Conservation (phyloP, 2,797 vertebrate species). For the Rhinatrema bivittatum region DNA sequence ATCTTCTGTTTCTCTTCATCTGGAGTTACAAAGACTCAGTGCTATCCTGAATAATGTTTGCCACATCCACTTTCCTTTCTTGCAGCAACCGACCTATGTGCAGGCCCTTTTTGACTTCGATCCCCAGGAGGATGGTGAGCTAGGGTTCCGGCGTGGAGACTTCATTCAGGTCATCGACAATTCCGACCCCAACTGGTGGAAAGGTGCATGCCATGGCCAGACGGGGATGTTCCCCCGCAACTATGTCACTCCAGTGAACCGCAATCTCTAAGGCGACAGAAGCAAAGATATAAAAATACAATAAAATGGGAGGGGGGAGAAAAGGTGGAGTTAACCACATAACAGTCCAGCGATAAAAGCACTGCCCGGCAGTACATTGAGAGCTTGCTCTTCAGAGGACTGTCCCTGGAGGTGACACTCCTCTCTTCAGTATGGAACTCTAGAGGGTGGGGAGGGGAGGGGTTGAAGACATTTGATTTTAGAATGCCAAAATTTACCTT, state of each 20-base stretch:
- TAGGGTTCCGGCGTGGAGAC: constrained; percentile 91
- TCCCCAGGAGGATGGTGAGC: constrained; percentile 94
- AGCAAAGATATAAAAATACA: constrained; percentile 8
- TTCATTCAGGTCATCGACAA: constrained; percentile 97
- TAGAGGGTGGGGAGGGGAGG: neutral
- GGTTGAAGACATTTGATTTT: constrained; percentile 18
- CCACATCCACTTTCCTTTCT: neutral
- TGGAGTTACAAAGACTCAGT: no score
- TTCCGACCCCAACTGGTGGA: constrained; percentile 95
- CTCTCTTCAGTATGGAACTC: constrained; percentile 55
- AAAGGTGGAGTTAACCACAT: no score
- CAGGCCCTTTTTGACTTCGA: constrained; percentile 98
- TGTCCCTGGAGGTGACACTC: constrained; percentile 31
- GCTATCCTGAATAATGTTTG: no score
- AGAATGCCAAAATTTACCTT: constrained; percentile 65
- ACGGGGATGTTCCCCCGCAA: constrained; percentile 99
- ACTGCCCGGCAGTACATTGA: constrained; percentile 12
- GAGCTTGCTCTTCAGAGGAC: neutral
- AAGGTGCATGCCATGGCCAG: constrained; percentile 90
- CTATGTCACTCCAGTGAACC: constrained; percentile 92
- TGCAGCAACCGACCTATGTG: constrained; percentile 90
- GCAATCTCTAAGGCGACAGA: constrained; percentile 81
- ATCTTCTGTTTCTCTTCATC: no score
- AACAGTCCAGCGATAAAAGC: no score
- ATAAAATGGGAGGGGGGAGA: constrained; percentile 47